Evolutionary conservation across 2,888 invertebrate genomes (phyloP), one percentile per base, ranked within the genome.

Genomic region (Mimumesa dahlbomi): DNA sequence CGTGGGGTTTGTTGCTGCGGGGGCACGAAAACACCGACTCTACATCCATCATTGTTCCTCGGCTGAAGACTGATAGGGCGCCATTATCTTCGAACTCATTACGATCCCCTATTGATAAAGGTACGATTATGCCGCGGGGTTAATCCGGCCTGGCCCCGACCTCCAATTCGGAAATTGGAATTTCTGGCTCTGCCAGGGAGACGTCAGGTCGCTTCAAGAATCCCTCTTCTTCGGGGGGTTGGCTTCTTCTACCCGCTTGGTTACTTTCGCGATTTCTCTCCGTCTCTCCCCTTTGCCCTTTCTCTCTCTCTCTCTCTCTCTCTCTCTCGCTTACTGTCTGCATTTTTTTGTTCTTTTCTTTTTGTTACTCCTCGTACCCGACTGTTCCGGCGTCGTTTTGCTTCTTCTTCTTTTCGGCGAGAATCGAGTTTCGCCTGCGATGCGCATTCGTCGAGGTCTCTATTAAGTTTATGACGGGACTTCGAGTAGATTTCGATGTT

Each of bases 61-160:
- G 80, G 64, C 72, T 76, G 77, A 85, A 86, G 89, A 87, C 87
- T 87, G 88, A 88, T 88, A 86, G 86, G 83, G 79, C 81, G 77
- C 84, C 82, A 86, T 87, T 88, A 88, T 88, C 88, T 88, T 84
- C 83, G 84, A 85, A 87, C 88, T 88, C 88, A 85, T 89, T 89
- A 87, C 87, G 88, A 89, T 89, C 86, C 84, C 84, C 85, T 86
- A 86, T 89, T 88, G 89, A 89, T 89, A 89, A 88, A 87, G 82
- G 84, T 77, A 79, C 84, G 85, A 87, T 88, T 86, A 85, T 79
- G 74, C 81, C 79, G 76, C 67, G 78, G 75, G 84, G 77, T 81
- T 82, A 81, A 85, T 83, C 73, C 66, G 64, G 58, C 56, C 65
- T 66, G 62, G 59, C 49, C 59, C 73, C 65, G 54, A 65, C 75